A percentile compares a stretch with the other conserved stretches of the same genome.
Evolutionary conservation across 2,888 invertebrate genomes (phyloP).

Genomic region (Silvanus unidentatus): DNA sequence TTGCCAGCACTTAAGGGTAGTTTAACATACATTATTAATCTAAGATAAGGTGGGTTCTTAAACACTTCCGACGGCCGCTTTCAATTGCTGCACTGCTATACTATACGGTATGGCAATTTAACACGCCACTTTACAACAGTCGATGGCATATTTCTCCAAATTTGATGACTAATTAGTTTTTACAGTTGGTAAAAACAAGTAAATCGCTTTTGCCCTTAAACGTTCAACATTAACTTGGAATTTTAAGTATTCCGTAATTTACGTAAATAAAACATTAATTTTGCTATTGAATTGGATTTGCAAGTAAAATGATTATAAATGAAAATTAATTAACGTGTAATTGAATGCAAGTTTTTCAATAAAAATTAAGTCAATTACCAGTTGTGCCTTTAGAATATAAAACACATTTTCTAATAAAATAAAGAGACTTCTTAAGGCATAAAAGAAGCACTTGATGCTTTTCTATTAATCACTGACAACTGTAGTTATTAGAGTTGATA

Average conservation of each 20-base stretch:
- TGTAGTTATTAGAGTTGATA: slow-evolving; percentile 12
- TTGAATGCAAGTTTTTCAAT: slow-evolving; percentile 7
- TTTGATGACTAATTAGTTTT: too few relatives aligned
- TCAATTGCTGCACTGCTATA: slow-evolving; percentile 40
- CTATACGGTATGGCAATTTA: slow-evolving; percentile 19
- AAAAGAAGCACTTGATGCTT: slow-evolving; percentile 8
- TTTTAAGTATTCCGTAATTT: slow-evolving; percentile 1
- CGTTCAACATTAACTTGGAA: background rate
- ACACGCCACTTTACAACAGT: slow-evolving; percentile 24
- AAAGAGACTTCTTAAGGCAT: slow-evolving; percentile 14
- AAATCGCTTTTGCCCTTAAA: slow-evolving; percentile 1
- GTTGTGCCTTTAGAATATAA: background rate
- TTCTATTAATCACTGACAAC: slow-evolving; percentile 19
- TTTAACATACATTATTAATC: slow-evolving; percentile 47
- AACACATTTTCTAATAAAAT: slow-evolving; percentile 11
- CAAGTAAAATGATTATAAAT: slow-evolving; percentile 18
- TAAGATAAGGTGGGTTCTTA: slow-evolving; percentile 43
- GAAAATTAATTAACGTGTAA: slow-evolving; percentile 13
- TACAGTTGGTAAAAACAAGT: background rate
- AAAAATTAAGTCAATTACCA: slow-evolving; percentile 14
- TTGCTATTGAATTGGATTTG: slow-evolving; percentile 8
- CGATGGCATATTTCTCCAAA: too few relatives aligned
- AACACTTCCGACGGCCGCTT: slow-evolving; percentile 46
- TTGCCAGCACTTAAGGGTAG: slow-evolving; percentile 47
- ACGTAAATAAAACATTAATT: slow-evolving; percentile 4